phyloP scores from a whole-genome alignment of 2,797 vertebrate species.

The Nannoperca australis region DNA sequence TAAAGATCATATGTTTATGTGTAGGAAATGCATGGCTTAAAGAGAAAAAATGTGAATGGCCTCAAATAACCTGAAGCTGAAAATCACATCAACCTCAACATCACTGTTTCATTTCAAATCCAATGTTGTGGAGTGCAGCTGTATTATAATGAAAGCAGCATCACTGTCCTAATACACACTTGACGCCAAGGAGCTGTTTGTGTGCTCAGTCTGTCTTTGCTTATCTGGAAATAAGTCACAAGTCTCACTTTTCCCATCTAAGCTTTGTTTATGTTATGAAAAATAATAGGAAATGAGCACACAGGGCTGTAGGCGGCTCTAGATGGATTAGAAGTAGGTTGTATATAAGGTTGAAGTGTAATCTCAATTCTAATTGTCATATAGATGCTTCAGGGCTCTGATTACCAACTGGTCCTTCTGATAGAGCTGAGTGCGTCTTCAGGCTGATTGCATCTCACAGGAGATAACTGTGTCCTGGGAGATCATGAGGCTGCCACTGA shows the following conservation, averaged over 20 bases:
- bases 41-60: background rate
- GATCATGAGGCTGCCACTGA: conserved; percentile 46
- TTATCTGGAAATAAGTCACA: conserved; percentile 26
- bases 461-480: conserved; percentile 57
- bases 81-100: conserved; percentile 14
- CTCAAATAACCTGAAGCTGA: background rate
- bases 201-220: conserved; percentile 13
- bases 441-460: conserved; percentile 69
- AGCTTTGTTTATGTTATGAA: conserved; percentile 53
- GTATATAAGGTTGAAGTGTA: conserved; percentile 43
- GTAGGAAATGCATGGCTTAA: too few species aligned
- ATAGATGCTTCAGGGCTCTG: conserved; percentile 54
- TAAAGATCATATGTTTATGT: too few species aligned
- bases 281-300: conserved; percentile 46
- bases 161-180: conserved; percentile 1
- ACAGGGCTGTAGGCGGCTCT: conserved; percentile 20
- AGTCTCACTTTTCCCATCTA: conserved; percentile 25
- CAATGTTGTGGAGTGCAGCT: background rate
- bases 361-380: conserved; percentile 64
- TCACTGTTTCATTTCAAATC: conserved; percentile 5
- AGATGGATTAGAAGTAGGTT: conserved; percentile 21
- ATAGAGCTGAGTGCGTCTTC: conserved; percentile 57
- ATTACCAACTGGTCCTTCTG: conserved; percentile 69
- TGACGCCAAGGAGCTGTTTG: conserved; percentile 6
- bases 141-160: conserved; percentile 6